Percentiles rank a stretch among this genome's conserved stretches.
Conservation (phyloP, 2,888 invertebrate genomes). For the Lypha dubia region DNA sequence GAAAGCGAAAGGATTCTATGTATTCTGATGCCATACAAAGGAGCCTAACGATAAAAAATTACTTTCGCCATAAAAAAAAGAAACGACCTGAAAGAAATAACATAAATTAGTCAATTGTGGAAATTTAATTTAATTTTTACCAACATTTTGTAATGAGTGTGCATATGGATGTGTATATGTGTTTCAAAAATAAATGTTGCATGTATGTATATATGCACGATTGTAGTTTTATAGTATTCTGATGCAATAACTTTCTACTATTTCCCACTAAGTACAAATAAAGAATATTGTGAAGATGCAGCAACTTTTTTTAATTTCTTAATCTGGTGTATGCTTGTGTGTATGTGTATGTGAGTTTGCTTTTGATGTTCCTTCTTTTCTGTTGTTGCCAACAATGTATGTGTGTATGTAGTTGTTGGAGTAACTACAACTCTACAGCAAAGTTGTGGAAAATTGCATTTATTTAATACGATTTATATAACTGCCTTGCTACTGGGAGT, state of each 20-base stretch:
- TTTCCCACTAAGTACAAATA: constrained; percentile 30
- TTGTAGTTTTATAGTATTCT: background rate
- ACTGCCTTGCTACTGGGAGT: too few relatives aligned
- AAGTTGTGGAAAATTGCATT: constrained; percentile 37
- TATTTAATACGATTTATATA: constrained; percentile 56
- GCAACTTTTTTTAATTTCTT: constrained; percentile 49
- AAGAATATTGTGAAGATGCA: constrained; percentile 49
- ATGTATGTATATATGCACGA: background rate
- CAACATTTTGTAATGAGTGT: background rate
- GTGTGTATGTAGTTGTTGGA: constrained; percentile 38
- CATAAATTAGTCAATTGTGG: too few relatives aligned
- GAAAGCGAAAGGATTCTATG: too few relatives aligned
- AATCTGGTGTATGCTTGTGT: constrained; percentile 15
- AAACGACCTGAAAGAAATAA: too few relatives aligned
- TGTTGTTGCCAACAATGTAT: constrained; percentile 3
- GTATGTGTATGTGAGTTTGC: background rate
- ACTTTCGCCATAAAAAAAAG: too few relatives aligned
- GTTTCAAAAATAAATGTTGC: background rate
- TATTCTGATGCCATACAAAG: too few relatives aligned
- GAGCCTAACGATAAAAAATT: too few relatives aligned
- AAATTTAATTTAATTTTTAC: background rate
- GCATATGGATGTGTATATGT: too few relatives aligned
- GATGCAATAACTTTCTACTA: background rate
- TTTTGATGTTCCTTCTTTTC: background rate
- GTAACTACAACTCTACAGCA: background rate